Evolutionary conservation across 2,888 invertebrate species (phyloP).

Genomic region (Callimorpha dominula): DNA sequence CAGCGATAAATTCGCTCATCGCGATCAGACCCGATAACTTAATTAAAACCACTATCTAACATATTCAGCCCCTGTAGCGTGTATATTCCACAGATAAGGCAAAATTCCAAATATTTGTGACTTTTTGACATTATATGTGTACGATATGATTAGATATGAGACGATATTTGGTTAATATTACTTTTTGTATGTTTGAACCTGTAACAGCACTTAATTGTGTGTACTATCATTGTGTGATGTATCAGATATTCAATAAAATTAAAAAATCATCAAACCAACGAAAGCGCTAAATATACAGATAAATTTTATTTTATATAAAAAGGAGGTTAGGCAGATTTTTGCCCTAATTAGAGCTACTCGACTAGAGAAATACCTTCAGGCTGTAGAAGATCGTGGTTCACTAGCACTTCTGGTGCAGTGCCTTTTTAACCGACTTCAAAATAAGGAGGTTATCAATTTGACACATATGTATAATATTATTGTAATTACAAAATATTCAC

Average conservation of each 20-base stretch:
- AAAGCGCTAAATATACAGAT: no score
- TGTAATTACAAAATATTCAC: no score
- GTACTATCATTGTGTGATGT: neutral
- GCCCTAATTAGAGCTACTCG: neutral
- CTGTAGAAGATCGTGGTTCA: no score
- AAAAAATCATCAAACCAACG: no score
- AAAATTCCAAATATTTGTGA: constrained; percentile 7
- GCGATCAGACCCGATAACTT: constrained; percentile 52
- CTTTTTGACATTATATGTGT: neutral
- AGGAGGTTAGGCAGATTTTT: neutral
- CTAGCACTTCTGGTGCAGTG: no score
- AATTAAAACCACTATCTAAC: constrained; percentile 57
- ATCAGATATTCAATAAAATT: no score
- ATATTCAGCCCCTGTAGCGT: constrained; percentile 16
- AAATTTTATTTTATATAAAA: no score
- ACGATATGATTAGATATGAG: neutral
- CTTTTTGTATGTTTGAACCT: no score
- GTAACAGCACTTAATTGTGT: neutral
- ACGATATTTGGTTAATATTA: no score
- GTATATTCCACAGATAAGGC: constrained; percentile 10
- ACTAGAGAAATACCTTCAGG: neutral
- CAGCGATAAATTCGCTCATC: constrained; percentile 49
- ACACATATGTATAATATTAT: no score
- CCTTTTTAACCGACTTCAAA: no score
- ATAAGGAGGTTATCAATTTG: no score